Conservation (phyloP, 1,140 invertebrate species). For the Condylostylus longicornis region DNA sequence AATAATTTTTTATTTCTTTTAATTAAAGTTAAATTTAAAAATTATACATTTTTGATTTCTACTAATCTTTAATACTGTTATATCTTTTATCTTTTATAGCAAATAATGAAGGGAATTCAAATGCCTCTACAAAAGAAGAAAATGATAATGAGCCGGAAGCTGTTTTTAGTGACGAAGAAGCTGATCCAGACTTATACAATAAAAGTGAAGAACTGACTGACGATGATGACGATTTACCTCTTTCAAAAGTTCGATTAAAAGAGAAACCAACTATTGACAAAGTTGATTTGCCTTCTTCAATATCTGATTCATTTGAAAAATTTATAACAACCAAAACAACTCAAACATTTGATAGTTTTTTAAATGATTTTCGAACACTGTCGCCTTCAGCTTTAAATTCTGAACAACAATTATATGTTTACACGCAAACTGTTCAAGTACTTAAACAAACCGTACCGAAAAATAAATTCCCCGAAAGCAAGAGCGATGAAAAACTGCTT, state of each 20-base stretch:
- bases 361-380: slow-evolving; percentile 26
- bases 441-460: slow-evolving; percentile 27
- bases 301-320: slow-evolving; percentile 26
- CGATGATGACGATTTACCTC: slow-evolving; percentile 73
- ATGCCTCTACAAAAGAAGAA: slow-evolving; percentile 9
- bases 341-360: slow-evolving; percentile 25
- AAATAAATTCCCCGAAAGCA: slow-evolving; percentile 31
- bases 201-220: slow-evolving; percentile 53
- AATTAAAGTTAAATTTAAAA: too few species aligned
- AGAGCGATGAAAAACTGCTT: slow-evolving; percentile 40
- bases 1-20: too few species aligned
- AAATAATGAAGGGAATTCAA: too few species aligned
- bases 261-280: slow-evolving; percentile 34
- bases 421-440: slow-evolving; percentile 24
- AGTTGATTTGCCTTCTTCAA: slow-evolving; percentile 23
- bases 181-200: slow-evolving; percentile 39
- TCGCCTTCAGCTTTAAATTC: slow-evolving; percentile 22
- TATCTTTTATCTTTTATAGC: too few species aligned
- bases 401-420: slow-evolving; percentile 28
- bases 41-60: too few species aligned
- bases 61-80: too few species aligned
- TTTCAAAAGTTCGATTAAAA: slow-evolving; percentile 42
- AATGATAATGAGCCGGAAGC: slow-evolving; percentile 41
- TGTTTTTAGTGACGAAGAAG: slow-evolving; percentile 67
- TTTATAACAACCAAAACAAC: slow-evolving; percentile 26